A percentile compares a stretch with the other conserved stretches of the same genome.
Evolutionary conservation across 2,888 invertebrate species (phyloP).

Genomic region (Lasioglossum pauxillum): DNA sequence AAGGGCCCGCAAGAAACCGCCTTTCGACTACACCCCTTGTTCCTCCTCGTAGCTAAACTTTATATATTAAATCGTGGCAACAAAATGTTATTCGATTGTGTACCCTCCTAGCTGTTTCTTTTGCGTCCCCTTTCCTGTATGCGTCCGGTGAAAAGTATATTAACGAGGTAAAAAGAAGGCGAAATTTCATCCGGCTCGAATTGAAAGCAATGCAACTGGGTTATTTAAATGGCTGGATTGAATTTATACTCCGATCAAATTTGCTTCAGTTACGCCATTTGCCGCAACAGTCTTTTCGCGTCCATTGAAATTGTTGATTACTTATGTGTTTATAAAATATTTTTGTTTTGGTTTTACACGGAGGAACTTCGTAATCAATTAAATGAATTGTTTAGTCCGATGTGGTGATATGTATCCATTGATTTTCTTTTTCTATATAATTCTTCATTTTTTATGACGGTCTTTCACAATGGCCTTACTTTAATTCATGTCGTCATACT

Average conservation of each 20-base stretch:
- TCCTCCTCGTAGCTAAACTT: constrained; percentile 15
- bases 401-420: neutral
- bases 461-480: neutral
- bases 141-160: neutral
- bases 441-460: neutral
- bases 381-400: neutral
- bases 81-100: constrained; percentile 27
- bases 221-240: neutral
- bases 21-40: neutral
- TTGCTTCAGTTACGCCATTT: neutral
- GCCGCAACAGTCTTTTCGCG: neutral
- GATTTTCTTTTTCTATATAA: too few species aligned
- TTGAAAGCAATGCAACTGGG: neutral
- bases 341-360: neutral
- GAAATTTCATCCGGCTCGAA: neutral
- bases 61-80: constrained; percentile 28
- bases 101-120: constrained; percentile 10
- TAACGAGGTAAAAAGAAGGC: neutral
- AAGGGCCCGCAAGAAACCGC: constrained; percentile 4
- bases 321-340: neutral
- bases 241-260: neutral
- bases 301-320: neutral
- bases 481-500: neutral
- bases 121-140: constrained; percentile 10
- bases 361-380: neutral